Evolutionary conservation across 2,888 invertebrate genomes (phyloP).

Genomic region (Ichneumon xanthorius): DNA sequence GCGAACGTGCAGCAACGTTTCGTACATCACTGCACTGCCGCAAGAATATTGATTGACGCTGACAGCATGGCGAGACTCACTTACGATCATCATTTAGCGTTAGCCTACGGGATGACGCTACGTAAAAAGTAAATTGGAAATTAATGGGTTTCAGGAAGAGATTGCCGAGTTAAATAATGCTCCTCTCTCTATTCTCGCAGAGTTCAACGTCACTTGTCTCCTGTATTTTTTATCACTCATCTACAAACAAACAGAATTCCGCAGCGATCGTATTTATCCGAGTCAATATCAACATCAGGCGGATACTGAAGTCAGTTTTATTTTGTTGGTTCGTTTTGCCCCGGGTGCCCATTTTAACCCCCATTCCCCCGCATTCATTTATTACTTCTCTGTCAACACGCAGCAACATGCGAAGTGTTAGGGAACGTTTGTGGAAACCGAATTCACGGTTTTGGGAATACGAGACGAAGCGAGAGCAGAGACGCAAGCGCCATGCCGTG

Average conservation of each 20-base stretch:
- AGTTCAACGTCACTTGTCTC: too few species aligned
- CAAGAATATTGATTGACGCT: background rate
- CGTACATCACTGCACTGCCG: background rate
- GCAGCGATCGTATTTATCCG: too few species aligned
- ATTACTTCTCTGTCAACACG: background rate
- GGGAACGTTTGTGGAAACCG: slow-evolving; percentile 25
- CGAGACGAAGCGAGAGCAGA: slow-evolving; percentile 17
- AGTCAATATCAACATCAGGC: too few species aligned
- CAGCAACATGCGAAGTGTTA: slow-evolving; percentile 8
- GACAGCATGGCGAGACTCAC: background rate
- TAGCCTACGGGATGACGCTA: background rate
- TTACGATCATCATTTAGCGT: background rate
- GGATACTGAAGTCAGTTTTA: too few species aligned
- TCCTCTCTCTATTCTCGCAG: too few species aligned
- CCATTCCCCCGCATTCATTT: background rate
- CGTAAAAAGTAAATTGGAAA: background rate
- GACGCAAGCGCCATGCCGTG: slow-evolving; percentile 40
- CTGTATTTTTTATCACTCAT: too few species aligned
- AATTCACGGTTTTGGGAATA: slow-evolving; percentile 8
- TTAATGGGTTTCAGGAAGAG: too few species aligned
- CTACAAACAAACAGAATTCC: too few species aligned
- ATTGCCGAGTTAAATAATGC: too few species aligned
- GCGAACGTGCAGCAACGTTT: slow-evolving; percentile 3
- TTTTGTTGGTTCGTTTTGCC: too few species aligned
- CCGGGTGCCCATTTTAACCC: too few species aligned